A percentile compares a stretch with the other conserved stretches of the same genome.
Conservation (phyloP, 2,888 invertebrate genomes). For the Xestoiulus laeticollis region DNA sequence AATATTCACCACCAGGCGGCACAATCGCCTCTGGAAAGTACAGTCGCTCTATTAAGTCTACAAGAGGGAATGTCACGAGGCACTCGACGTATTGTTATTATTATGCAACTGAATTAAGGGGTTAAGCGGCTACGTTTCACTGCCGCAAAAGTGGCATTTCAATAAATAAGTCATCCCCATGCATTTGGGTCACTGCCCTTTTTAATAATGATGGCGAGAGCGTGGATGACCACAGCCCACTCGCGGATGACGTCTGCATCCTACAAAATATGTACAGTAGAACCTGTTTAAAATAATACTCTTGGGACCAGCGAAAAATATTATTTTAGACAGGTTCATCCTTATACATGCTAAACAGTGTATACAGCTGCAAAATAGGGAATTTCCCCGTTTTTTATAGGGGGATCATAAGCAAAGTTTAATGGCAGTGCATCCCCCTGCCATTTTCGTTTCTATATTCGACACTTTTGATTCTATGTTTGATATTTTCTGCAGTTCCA, state of each 20-base stretch:
- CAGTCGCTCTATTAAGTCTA: not conserved
- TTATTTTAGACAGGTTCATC: no score
- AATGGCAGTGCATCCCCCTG: no score
- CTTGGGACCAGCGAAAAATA: no score
- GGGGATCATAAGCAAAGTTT: no score
- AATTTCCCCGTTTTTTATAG: no score
- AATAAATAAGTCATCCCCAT: not conserved
- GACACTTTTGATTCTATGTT: no score
- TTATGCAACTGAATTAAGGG: not conserved
- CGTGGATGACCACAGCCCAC: conserved; percentile 1
- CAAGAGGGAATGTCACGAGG: not conserved
- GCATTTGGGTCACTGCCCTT: conserved; percentile 22
- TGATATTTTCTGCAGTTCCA: no score
- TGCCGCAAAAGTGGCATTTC: not conserved
- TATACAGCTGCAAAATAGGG: no score
- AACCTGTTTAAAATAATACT: no score
- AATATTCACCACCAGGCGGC: not conserved
- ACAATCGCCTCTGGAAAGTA: not conserved
- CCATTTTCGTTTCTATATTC: no score
- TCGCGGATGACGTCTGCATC: not conserved
- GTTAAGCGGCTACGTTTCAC: not conserved
- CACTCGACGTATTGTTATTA: not conserved
- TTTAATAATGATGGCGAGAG: not conserved
- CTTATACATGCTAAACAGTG: no score
- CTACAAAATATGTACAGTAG: no score